Base-by-base conservation (phyloP, 2,113 vertebrate genomes). In the Mus musculus region DNA sequence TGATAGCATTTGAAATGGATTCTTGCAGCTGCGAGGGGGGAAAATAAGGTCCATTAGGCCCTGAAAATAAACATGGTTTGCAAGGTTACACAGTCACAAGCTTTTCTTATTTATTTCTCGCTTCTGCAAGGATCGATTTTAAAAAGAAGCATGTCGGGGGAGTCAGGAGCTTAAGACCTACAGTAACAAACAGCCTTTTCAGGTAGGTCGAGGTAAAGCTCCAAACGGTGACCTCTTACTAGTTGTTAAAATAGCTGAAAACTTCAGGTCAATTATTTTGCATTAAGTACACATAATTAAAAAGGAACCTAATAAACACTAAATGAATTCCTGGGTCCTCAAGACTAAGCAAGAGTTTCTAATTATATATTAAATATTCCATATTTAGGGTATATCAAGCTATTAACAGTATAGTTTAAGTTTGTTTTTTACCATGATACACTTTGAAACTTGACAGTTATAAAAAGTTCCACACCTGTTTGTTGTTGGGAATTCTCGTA, bases 131-230 rank as follows among this genome's bases (percentile, higher is more conserved):
- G 98, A 97, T 98, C 95, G 91, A 98, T 98, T 98, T 98, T 98
- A 97, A 97, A 98, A 98, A 97, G 98, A 98, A 98, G 98, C 97
- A 97, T 98, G 97, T 97, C 96, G 97, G 98, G 98, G 98, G 98
- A 96, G 97, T 97, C 98, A 97, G 98, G 98, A 98, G 98, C 97
- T 97, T 97, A 98, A 98, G 98, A 98, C 98, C 98, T 97, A 97
- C 98, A 97, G 88, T 98, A 98, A 97, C 97, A 97, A 97, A 98
- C 98, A 97, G 92, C 97, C 95, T 98, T 97, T 97, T 98, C 97
- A 98, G 98, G 98, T 97, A 98, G 98, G 98, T 98, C 98, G 95
- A 92, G 97, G 95, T 90, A 96, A 97, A 93, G 98, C 97, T 97
- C 97, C 98, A 91, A 90, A 91, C 97, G 94, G 93, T 97, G 96